Evolutionary conservation across 2,888 invertebrate genomes (phyloP).

Genomic region (Cryptus viduatorius): DNA sequence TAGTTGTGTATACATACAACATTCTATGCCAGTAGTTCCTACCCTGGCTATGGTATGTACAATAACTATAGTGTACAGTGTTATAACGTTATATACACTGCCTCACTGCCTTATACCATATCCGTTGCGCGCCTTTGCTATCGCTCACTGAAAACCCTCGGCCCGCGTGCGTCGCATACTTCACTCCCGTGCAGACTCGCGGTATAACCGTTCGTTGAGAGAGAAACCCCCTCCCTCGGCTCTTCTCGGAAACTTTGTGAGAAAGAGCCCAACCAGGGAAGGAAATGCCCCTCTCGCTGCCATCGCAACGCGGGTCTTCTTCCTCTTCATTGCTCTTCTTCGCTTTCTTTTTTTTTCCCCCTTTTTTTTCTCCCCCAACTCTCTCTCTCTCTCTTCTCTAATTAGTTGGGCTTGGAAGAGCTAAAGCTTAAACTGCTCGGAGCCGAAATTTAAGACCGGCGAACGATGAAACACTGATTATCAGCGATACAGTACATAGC

Average conservation of each 20-base stretch:
- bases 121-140: constrained; percentile 53
- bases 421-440: constrained; percentile 59
- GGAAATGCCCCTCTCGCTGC: constrained; percentile 42
- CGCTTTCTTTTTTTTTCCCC: neutral
- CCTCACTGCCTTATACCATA: constrained; percentile 33
- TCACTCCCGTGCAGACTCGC: constrained; percentile 61
- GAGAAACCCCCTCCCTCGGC: neutral
- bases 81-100: constrained; percentile 6
- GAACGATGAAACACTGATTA: constrained; percentile 62
- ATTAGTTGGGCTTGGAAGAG: constrained; percentile 62
- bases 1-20: constrained; percentile 35
- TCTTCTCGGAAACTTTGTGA: constrained; percentile 39
- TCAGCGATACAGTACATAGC: constrained; percentile 41
- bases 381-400: constrained; percentile 35
- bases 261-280: constrained; percentile 19
- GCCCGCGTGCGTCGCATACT: constrained; percentile 70
- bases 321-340: constrained; percentile 19
- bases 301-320: constrained; percentile 38
- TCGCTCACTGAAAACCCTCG: constrained; percentile 62
- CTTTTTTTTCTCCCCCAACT: neutral
- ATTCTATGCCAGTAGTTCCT: constrained; percentile 39
- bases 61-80: constrained; percentile 10
- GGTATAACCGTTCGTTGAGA: constrained; percentile 4
- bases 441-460: constrained; percentile 52
- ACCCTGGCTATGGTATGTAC: neutral